Percentiles rank a stretch among this genome's conserved stretches.
phyloP scores from a whole-genome alignment of 2,888 invertebrate genomes.

The Campaea margaritaria region DNA sequence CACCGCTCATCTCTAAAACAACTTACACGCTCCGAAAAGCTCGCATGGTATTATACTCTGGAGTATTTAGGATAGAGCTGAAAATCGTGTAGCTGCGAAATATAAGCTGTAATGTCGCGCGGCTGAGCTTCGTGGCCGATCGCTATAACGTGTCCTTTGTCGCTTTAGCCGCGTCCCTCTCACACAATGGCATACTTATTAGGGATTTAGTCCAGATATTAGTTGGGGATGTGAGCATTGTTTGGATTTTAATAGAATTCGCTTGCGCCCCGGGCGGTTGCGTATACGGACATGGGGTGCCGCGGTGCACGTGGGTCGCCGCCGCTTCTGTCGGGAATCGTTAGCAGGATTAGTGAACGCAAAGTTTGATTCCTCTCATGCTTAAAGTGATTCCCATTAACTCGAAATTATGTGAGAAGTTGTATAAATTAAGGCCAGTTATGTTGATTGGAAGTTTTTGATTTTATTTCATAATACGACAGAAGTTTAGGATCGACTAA shows the following conservation, averaged over 20 bases:
- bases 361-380: conserved; percentile 42
- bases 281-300: conserved; percentile 59
- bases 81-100: conserved; percentile 35
- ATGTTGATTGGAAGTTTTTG: too few relatives aligned
- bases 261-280: conserved; percentile 77
- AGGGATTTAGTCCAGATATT: conserved; percentile 86
- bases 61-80: conserved; percentile 1
- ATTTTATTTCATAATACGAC: too few relatives aligned
- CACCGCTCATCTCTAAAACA: conserved; percentile 47
- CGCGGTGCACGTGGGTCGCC: conserved; percentile 45
- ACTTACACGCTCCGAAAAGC: conserved; percentile 39
- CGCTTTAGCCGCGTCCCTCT: conserved; percentile 82
- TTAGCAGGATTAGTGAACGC: conserved; percentile 46
- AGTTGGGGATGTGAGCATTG: conserved; percentile 84
- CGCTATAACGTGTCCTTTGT: conserved; percentile 85
- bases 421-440: too few relatives aligned
- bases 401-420: too few relatives aligned
- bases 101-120: conserved; percentile 29
- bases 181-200: conserved; percentile 86
- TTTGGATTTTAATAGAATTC: conserved; percentile 85
- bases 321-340: conserved; percentile 60
- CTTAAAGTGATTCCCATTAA: conserved; percentile 6
- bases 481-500: too few relatives aligned
- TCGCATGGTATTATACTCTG: conserved; percentile 45
- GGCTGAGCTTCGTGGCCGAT: conserved; percentile 59